Percentiles rank a stretch among this genome's conserved stretches.
phyloP scores from a whole-genome alignment of 2,113 vertebrate genomes.

The Callipepla californica region DNA sequence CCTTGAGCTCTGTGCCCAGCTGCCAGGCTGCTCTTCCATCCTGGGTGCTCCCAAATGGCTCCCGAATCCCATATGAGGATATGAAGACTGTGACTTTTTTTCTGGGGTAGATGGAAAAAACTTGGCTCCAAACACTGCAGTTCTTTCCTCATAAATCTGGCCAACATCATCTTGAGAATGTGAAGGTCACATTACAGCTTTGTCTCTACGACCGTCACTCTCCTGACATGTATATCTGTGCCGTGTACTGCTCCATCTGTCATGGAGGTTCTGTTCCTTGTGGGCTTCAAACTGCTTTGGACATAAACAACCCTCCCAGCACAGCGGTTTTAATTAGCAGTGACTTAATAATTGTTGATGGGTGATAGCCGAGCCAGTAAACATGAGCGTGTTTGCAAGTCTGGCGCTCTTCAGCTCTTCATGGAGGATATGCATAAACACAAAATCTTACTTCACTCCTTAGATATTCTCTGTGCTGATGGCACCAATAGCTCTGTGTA shows the following conservation, averaged over 20 bases:
- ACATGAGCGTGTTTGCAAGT: not conserved
- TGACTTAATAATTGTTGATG: not conserved
- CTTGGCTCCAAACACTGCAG: not conserved
- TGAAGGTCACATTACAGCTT: not conserved
- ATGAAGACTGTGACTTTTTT: not conserved
- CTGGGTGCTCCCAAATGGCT: not conserved
- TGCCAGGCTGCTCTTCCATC: not conserved
- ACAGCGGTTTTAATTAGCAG: slow-evolving; percentile 12
- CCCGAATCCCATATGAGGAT: slow-evolving; percentile 40
- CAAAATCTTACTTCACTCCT: slow-evolving; percentile 24
- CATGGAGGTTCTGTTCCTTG: not conserved
- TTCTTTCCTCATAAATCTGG: not conserved
- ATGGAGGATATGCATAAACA: not conserved
- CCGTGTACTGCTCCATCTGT: not conserved
- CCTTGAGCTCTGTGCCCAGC: too few relatives aligned
- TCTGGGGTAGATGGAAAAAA: not conserved
- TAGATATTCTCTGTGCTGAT: not conserved
- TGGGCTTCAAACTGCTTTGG: not conserved
- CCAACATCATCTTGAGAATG: not conserved
- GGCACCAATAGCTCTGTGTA: not conserved
- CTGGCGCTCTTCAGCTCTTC: not conserved
- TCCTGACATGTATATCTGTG: not conserved
- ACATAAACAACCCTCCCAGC: not conserved
- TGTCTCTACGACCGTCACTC: too few relatives aligned
- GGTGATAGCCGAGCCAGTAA: slow-evolving; percentile 15